Percentiles rank a stretch among this genome's conserved stretches.
These are phyloP conservation scores for Oscheius sp. DNA, from an alignment of 2,888 invertebrate genomes.

Conservation along the genomic window DNA sequence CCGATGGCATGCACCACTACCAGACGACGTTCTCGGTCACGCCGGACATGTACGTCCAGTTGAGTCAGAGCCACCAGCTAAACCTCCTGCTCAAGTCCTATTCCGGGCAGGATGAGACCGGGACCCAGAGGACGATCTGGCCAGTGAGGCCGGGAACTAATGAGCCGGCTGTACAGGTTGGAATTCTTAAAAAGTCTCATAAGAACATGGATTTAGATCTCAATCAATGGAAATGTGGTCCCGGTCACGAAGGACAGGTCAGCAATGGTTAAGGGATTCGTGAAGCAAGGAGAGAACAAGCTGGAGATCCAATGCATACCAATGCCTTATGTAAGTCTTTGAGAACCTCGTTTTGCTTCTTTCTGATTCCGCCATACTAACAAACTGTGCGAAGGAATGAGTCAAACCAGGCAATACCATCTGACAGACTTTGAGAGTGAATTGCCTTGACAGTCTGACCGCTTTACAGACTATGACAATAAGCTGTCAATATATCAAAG, in stretches of 20 bases:
- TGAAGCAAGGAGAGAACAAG: conserved; percentile 25
- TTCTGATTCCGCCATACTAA: not conserved
- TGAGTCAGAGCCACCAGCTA: not conserved
- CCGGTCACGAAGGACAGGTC: conserved; percentile 14
- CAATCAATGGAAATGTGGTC: conserved; percentile 12
- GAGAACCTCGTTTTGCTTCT: not conserved
- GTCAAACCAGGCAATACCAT: too few relatives aligned
- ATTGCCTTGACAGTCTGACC: too few relatives aligned
- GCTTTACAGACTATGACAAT: too few relatives aligned
- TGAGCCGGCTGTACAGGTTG: conserved; percentile 17
- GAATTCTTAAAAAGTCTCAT: not conserved
- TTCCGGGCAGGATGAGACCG: not conserved
- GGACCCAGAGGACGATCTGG: conserved; percentile 6
- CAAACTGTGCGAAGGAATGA: not conserved
- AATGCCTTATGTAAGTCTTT: conserved; percentile 31
- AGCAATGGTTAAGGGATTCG: conserved; percentile 6
- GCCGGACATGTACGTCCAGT: conserved; percentile 16
- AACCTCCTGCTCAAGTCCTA: conserved; percentile 21
- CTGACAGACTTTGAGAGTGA: too few relatives aligned
- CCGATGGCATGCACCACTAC: conserved; percentile 10
- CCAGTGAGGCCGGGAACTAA: conserved; percentile 12
- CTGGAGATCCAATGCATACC: conserved; percentile 14
- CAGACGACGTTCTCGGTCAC: conserved; percentile 12
- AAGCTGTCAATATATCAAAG: too few relatives aligned
- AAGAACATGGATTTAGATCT: not conserved